Evolutionary conservation across 2,113 vertebrate species (phyloP), one percentile per base, ranked within the genome.

Genomic region (Willisornis vidua): DNA sequence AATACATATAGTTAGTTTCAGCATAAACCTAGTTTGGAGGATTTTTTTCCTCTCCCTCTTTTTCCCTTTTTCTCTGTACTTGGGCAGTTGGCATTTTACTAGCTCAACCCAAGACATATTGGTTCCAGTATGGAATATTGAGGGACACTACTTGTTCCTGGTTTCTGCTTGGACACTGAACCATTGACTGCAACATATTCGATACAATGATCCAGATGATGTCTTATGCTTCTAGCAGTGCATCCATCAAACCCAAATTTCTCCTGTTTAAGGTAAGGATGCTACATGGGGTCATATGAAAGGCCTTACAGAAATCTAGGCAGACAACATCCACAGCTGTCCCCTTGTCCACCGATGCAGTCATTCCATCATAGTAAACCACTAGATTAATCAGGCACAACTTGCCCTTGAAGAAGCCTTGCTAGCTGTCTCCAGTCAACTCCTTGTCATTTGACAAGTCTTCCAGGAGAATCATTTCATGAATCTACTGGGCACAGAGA

Each of bases 281-380:
- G 3, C 20, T 71, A 7, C 8, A 5, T 51, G 29, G 33, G 8
- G 66, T 14, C 3, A 19, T 24, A 58, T 19, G 9, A 57, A 72
- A 72, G 35, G 1, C 9, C 28, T 57, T 46, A 33, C 13, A 35
- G 51, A 61, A 45, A 4, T 23, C 13, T 11, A 35, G 45, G 17
- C 13, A 65, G 37, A 26, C 12, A 2, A 43, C 6, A 54, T 54
- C 19, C 1, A 3, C n/a, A 45, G 12, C 7, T 71, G 23, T 45
- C 12, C 24, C 3, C 3, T 85, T 57, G 66, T 19, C 25, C 33
- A 15, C 5, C 18, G 19, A 20, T 13, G 7, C 7, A 23, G 16
- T 31, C 14, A 28, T 5, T 49, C 39, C 37, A 25, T 14, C 0
- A 0, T 12, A 28, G 54, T 70, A 51, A 23, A 7, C 8, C 28